Evolutionary conservation across 1,140 invertebrate genomes (phyloP), one percentile per base, ranked within the genome.

Genomic region (Brachionus calyciflorus): DNA sequence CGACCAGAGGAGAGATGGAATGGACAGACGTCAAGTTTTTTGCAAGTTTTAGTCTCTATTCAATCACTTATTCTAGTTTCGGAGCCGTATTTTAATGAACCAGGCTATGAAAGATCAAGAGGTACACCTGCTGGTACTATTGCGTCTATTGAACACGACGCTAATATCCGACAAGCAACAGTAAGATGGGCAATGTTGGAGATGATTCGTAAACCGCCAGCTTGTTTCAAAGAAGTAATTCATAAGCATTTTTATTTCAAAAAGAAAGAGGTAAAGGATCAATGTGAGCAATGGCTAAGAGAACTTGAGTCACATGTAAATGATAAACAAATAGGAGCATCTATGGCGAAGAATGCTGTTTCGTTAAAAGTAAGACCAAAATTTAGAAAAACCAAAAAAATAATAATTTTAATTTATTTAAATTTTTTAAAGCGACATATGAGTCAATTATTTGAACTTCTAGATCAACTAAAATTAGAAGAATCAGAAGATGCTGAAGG

Each of bases 1-100:
- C 87, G 94, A 77, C 94, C 94, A n/a, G 95, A 97, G 85, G 95
- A 98, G 83, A 95, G 96, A 86, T 98, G 95, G 95, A 97, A 96
- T 85, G 91, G 94, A 48, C 92, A 94, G 82, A 96, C 93, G 0
- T 96, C 93, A 53, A 96, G 93, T 85, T 95, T 97, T 82, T 87
- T 98, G 65, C 93, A 96, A 88, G 92, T 98, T 44, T 87, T 98
- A 80, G 93, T 97, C 12, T 96, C 93, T 40, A 97, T 98, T 81
- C 94, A 98, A 85, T 95, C 92, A 21, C 86, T 98, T 77, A 98
- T 98, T 82, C 87, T 98, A 78, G 94, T 96, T 14, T 90, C 91
- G 41, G 94, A 98, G 84, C 95, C 95, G 7, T 98, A 97, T 85
- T 98, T 97, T 85, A 98, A 98, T 86, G 95, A 98, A 85, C 95